Percentiles rank a stretch among this genome's conserved stretches.
Conservation (phyloP, 1,140 invertebrate genomes). For the Zaprionus taronus region DNA sequence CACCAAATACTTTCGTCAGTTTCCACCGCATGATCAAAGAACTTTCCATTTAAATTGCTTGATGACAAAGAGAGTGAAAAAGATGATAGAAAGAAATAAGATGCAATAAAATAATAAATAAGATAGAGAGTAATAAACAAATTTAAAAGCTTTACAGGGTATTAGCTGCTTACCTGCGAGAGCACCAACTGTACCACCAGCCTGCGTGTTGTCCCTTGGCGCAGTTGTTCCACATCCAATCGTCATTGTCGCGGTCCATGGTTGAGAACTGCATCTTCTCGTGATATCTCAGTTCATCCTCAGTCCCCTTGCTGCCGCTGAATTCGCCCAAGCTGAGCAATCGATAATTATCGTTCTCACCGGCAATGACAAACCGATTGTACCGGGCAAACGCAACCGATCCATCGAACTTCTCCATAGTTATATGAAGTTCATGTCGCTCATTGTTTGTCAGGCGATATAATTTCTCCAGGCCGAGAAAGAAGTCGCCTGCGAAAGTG, state of each 20-base stretch:
- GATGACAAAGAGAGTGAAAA: not conserved
- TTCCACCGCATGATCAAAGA: not conserved
- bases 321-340: not conserved
- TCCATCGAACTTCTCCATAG: not conserved
- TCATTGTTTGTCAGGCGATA: slow-evolving; percentile 5
- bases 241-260: not conserved
- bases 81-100: not conserved
- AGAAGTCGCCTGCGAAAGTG: not conserved
- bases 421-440: slow-evolving; percentile 1
- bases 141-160: not conserved
- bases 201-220: not conserved
- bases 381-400: not conserved
- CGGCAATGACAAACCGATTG: not conserved
- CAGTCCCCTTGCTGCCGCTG: not conserved
- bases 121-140: not conserved
- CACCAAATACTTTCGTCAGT: not conserved
- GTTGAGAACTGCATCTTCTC: not conserved
- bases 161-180: not conserved
- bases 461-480: slow-evolving; percentile 14
- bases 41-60: not conserved
- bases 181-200: not conserved
- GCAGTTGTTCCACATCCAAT: not conserved
- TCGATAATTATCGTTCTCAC: not conserved
- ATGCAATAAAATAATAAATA: no score
- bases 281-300: slow-evolving; percentile 1